These are phyloP conservation scores for Hypomecis atomaria DNA, from an alignment of 2,888 invertebrate genomes.

Conservation along the genomic window DNA sequence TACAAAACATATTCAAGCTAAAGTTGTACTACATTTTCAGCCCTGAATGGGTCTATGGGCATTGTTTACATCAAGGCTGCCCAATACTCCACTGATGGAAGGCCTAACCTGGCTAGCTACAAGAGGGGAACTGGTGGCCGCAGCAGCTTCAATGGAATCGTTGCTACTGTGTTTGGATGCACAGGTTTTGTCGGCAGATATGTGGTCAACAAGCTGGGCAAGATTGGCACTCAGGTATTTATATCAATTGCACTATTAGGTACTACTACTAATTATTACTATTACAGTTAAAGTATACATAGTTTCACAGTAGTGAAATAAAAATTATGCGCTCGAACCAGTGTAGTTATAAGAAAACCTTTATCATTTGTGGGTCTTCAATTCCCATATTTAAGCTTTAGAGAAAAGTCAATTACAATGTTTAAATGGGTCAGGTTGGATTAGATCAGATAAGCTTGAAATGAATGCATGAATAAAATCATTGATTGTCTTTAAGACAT, in stretches of 20 bases:
- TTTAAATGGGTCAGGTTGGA: too few relatives aligned
- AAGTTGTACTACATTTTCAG: slow-evolving; percentile 54
- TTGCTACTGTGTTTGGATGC: slow-evolving; percentile 98
- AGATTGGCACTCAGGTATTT: slow-evolving; percentile 90
- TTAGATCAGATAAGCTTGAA: too few relatives aligned
- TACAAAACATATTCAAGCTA: neutral
- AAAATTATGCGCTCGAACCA: too few relatives aligned
- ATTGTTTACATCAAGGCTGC: slow-evolving; percentile 76
- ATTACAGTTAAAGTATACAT: too few relatives aligned
- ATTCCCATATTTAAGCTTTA: too few relatives aligned
- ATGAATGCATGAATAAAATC: too few relatives aligned
- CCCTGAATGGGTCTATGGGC: slow-evolving; percentile 70
- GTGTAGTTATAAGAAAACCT: too few relatives aligned
- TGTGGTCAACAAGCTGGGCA: slow-evolving; percentile 95
- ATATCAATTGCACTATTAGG: neutral
- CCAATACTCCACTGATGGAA: slow-evolving; percentile 83
- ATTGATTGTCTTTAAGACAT: too few relatives aligned
- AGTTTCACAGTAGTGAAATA: too few relatives aligned
- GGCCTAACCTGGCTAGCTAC: slow-evolving; percentile 86
- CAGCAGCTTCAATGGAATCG: slow-evolving; percentile 97
- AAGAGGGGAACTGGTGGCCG: slow-evolving; percentile 96
- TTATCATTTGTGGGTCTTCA: too few relatives aligned
- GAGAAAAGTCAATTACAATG: too few relatives aligned
- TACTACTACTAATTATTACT: too few relatives aligned
- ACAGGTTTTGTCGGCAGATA: slow-evolving; percentile 95